phyloP scores from a whole-genome alignment of 2,888 invertebrate species.

The Mamestra brassicae region DNA sequence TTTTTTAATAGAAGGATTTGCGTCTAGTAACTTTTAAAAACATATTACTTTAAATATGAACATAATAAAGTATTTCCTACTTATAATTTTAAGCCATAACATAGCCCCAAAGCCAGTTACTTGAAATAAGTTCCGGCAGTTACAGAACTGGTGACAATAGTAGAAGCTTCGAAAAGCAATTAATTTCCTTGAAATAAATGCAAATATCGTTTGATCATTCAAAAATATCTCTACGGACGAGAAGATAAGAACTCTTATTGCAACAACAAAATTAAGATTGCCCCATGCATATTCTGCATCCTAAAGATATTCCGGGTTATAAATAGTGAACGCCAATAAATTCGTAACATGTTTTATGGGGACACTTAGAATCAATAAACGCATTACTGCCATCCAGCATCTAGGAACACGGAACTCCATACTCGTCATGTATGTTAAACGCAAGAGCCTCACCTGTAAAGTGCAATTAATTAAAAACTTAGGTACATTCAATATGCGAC shows the following conservation, averaged over 20 bases:
- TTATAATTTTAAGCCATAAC: background rate
- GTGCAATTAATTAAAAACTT: slow-evolving; percentile 46
- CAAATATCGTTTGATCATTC: background rate
- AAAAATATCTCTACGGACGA: no score
- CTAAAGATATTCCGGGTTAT: background rate
- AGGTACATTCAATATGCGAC: slow-evolving; percentile 30
- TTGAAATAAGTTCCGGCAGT: slow-evolving; percentile 7
- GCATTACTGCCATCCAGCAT: slow-evolving; percentile 4
- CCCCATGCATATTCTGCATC: background rate
- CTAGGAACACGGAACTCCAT: slow-evolving; percentile 38
- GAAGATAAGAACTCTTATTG: background rate
- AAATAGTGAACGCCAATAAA: background rate
- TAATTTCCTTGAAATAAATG: background rate
- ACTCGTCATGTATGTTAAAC: slow-evolving; percentile 23
- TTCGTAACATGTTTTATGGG: slow-evolving; percentile 9
- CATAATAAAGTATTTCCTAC: background rate
- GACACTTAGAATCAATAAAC: background rate
- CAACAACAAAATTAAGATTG: background rate
- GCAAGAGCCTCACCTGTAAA: slow-evolving; percentile 11
- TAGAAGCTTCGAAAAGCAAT: background rate
- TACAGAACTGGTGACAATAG: slow-evolving; percentile 8
- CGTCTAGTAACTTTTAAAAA: background rate
- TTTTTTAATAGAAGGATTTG: background rate
- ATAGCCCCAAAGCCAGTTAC: background rate
- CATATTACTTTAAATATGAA: background rate